Conservation (phyloP, 2,888 invertebrate species). For the Lacanobia wlatinum region DNA sequence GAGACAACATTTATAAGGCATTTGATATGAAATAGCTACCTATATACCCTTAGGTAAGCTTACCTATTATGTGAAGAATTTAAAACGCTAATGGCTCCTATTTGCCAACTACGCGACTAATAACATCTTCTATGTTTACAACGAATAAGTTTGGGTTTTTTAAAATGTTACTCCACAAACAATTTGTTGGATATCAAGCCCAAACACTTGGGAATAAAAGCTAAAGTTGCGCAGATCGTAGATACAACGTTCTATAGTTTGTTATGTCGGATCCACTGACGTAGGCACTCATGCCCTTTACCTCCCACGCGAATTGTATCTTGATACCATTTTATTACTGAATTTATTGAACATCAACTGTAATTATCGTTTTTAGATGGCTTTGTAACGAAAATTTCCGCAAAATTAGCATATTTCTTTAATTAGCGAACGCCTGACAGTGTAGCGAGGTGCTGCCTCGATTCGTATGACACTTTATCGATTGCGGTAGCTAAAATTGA, state of each 20-base stretch:
- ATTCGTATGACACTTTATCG: constrained; percentile 49
- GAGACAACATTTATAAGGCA: not conserved
- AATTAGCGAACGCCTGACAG: constrained; percentile 25
- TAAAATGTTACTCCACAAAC: constrained; percentile 28
- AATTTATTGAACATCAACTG: constrained; percentile 57
- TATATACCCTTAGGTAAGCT: constrained; percentile 6
- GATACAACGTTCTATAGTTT: constrained; percentile 64
- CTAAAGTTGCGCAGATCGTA: constrained; percentile 51
- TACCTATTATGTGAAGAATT: constrained; percentile 36
- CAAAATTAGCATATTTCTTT: constrained; percentile 25
- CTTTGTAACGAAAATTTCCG: constrained; percentile 12
- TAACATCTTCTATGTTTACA: constrained; percentile 50
- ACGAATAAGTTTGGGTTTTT: constrained; percentile 34
- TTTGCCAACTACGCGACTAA: constrained; percentile 12
- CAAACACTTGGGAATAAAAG: constrained; percentile 45
- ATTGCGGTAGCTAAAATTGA: constrained; percentile 43
- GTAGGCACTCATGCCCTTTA: constrained; percentile 85
- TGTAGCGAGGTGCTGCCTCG: constrained; percentile 18
- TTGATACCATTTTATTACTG: constrained; percentile 66
- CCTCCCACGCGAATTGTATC: constrained; percentile 78
- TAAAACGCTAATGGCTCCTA: constrained; percentile 28
- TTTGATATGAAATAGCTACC: not conserved
- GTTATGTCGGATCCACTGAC: constrained; percentile 78
- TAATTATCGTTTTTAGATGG: constrained; percentile 40
- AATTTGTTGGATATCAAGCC: constrained; percentile 39